Conservation (phyloP, 2,113 vertebrate genomes). For the Hippocampus comes region DNA sequence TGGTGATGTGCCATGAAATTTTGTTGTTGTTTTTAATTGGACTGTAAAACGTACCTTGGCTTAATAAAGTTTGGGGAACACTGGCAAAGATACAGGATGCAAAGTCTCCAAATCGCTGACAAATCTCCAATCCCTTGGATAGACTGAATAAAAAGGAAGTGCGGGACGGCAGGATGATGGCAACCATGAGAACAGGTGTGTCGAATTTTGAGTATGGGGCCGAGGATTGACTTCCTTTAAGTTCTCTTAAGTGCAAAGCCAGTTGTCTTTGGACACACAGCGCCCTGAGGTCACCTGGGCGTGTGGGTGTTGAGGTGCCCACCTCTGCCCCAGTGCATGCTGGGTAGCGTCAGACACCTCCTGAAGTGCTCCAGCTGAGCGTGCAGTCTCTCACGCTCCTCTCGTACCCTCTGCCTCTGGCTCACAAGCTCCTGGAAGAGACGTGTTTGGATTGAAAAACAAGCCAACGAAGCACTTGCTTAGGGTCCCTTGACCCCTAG, state of each 20-base stretch:
- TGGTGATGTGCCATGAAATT: too few species aligned
- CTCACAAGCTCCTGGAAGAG: conserved; percentile 81
- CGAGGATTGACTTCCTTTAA: conserved; percentile 27
- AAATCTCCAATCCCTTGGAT: conserved; percentile 22
- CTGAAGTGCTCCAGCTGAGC: conserved; percentile 96
- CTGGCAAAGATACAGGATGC: not conserved
- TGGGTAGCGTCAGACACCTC: conserved; percentile 93
- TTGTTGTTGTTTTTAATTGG: too few species aligned
- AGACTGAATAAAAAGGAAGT: conserved; percentile 12
- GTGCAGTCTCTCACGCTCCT: conserved; percentile 90
- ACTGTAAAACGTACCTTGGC: not conserved
- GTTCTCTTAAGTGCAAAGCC: conserved; percentile 32
- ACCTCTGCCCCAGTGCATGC: conserved; percentile 83
- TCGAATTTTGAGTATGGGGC: conserved; percentile 13
- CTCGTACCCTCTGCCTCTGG: conserved; percentile 90
- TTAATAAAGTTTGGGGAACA: not conserved
- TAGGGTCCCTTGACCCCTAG: not conserved
- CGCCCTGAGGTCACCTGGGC: conserved; percentile 73
- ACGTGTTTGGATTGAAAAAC: too few species aligned
- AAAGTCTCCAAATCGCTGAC: conserved; percentile 7
- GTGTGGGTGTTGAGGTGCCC: conserved; percentile 86
- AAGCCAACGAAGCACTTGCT: too few species aligned
- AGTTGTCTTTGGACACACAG: conserved; percentile 23
- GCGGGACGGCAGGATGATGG: not conserved
- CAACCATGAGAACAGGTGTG: conserved; percentile 12